phyloP scores from a whole-genome alignment of 1,140 invertebrate genomes.

The Bombyx mandarina region DNA sequence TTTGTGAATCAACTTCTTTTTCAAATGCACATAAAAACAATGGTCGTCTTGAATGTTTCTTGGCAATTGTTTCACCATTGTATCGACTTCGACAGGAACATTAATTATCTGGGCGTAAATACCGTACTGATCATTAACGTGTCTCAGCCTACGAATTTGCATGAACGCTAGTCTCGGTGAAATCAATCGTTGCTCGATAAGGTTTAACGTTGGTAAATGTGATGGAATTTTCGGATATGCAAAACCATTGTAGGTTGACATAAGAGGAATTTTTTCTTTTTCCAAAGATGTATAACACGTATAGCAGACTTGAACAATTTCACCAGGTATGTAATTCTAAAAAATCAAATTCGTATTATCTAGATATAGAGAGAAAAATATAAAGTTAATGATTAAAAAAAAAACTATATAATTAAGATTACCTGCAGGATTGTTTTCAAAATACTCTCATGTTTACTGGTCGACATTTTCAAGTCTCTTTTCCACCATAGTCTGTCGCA shows the following conservation, averaged over 20 bases:
- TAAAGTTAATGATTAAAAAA: no score
- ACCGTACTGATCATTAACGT: slow-evolving; percentile 11
- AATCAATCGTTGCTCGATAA: slow-evolving; percentile 16
- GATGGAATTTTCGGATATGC: slow-evolving; percentile 18
- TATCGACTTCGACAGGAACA: slow-evolving; percentile 17
- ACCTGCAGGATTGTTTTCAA: slow-evolving; percentile 14
- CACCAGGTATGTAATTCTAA: slow-evolving; percentile 9
- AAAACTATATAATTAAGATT: no score
- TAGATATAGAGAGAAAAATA: no score
- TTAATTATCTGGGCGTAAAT: slow-evolving; percentile 19
- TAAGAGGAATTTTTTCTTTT: slow-evolving; percentile 14
- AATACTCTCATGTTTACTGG: slow-evolving; percentile 12
- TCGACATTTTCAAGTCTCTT: slow-evolving; percentile 17
- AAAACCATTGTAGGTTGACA: slow-evolving; percentile 19
- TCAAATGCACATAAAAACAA: slow-evolving; percentile 18
- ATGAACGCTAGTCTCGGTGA: slow-evolving; percentile 18
- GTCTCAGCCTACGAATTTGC: slow-evolving; percentile 17
- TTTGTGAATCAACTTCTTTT: slow-evolving; percentile 17
- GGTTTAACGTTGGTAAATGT: slow-evolving; percentile 18
- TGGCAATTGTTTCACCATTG: slow-evolving; percentile 19
- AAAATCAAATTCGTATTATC: no score
- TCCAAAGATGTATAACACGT: slow-evolving; percentile 17
- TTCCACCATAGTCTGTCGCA: slow-evolving; percentile 18
- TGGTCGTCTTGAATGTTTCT: slow-evolving; percentile 18
- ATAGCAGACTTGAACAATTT: slow-evolving; percentile 14